phyloP scores from a whole-genome alignment of 2,113 vertebrate genomes.

The Nerophis ophidion region DNA sequence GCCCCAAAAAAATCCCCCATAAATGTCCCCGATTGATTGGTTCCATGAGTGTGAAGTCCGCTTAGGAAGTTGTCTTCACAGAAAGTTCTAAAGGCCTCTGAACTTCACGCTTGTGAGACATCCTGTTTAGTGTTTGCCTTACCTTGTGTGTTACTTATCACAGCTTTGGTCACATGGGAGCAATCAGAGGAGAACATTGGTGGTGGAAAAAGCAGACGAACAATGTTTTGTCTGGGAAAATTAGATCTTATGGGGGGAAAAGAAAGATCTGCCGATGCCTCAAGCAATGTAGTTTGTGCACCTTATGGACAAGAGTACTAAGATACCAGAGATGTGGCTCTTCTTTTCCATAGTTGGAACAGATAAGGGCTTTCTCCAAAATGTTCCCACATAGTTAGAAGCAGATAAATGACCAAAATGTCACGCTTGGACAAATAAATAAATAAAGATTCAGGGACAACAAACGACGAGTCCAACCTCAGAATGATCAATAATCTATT shows the following conservation, averaged over 20 bases:
- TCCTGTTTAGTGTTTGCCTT: slow-evolving; percentile 1
- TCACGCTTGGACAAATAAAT: no score
- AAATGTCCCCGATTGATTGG: neutral
- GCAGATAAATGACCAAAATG: no score
- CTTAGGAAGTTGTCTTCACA: slow-evolving; percentile 9
- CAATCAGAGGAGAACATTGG: slow-evolving; percentile 23
- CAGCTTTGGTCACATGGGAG: slow-evolving; percentile 29
- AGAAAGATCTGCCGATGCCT: neutral
- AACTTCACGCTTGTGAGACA: slow-evolving; percentile 14
- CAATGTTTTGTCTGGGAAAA: slow-evolving; percentile 15
- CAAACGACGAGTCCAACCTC: no score
- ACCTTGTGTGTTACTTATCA: neutral
- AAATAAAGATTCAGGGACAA: no score
- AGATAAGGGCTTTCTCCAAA: no score
- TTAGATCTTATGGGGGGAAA: neutral
- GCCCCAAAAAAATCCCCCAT: neutral
- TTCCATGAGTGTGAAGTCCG: slow-evolving; percentile 20
- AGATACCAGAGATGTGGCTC: neutral
- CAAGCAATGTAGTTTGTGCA: slow-evolving; percentile 3
- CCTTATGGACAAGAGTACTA: neutral
- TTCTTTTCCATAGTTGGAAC: no score
- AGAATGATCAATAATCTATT: no score
- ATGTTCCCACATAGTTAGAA: no score
- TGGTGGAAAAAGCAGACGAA: slow-evolving; percentile 14
- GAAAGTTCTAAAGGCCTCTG: slow-evolving; percentile 13